A percentile compares a stretch with the other conserved stretches of the same genome.
These are phyloP conservation scores for Agriotes lineatus DNA, from an alignment of 2,888 invertebrate species.

Conservation along the genomic window DNA sequence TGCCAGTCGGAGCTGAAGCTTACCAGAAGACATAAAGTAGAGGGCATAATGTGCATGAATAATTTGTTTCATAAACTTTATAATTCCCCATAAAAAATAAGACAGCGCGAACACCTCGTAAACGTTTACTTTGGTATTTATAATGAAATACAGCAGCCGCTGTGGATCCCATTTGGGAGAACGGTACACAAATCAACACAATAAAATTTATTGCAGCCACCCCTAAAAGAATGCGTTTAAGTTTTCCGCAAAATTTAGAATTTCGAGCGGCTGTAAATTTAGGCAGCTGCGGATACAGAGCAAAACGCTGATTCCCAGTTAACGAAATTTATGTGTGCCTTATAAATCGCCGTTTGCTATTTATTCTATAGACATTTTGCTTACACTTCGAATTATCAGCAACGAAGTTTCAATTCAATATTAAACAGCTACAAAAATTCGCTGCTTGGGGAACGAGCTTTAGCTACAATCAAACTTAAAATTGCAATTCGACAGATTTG, in stretches of 20 bases:
- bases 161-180: conserved; percentile 6
- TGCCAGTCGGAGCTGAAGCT: too few relatives aligned
- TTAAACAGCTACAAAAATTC: too few relatives aligned
- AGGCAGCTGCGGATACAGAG: neutral
- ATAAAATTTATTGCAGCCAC: neutral
- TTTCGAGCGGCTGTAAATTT: neutral
- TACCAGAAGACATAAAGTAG: too few relatives aligned
- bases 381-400: too few relatives aligned
- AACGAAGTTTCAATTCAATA: too few relatives aligned
- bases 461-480: neutral
- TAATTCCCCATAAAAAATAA: conserved; percentile 10
- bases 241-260: neutral
- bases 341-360: too few relatives aligned
- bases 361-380: too few relatives aligned
- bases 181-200: conserved; percentile 6
- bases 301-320: neutral
- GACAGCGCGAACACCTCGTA: neutral
- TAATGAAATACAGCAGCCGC: conserved; percentile 1
- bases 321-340: neutral
- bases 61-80: conserved; percentile 5
- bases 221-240: conserved; percentile 1
- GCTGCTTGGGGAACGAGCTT: too few relatives aligned
- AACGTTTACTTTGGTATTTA: conserved; percentile 8
- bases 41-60: too few relatives aligned
- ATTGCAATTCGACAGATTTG: neutral